Conservation (phyloP, 2,113 vertebrate genomes). For the Sapajus apella region DNA sequence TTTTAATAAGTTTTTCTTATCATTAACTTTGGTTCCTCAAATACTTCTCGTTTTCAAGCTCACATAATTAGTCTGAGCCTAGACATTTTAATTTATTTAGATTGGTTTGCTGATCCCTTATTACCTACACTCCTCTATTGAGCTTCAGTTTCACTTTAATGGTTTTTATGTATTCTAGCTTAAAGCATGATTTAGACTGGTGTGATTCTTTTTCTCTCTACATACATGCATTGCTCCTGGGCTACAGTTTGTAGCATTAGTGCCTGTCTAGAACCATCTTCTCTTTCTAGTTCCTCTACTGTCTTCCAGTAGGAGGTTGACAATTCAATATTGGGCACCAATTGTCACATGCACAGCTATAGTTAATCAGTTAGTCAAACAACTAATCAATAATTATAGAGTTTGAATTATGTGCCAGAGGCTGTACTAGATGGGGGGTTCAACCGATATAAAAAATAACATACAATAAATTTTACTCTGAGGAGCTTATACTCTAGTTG, state of each 20-base stretch:
- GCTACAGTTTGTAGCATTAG: neutral
- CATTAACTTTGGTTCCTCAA: neutral
- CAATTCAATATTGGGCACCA: neutral
- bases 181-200: neutral
- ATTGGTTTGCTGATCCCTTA: neutral
- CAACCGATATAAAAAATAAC: neutral
- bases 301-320: neutral
- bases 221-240: neutral
- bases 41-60: neutral
- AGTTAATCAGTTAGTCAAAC: neutral
- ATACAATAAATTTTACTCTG: neutral
- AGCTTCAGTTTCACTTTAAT: conserved; percentile 25
- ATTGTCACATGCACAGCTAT: neutral
- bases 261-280: neutral
- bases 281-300: neutral
- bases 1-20: conserved; percentile 39
- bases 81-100: conserved; percentile 26
- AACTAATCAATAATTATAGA: neutral
- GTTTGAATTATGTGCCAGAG: neutral
- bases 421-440: neutral
- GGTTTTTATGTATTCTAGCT: neutral
- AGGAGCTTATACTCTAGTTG: neutral
- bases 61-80: neutral
- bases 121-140: neutral
- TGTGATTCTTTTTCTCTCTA: neutral